Percentiles rank a stretch among this genome's conserved stretches.
Evolutionary conservation across 1,140 invertebrate genomes (phyloP).

Genomic region (Pogonomyrmex barbatus): DNA sequence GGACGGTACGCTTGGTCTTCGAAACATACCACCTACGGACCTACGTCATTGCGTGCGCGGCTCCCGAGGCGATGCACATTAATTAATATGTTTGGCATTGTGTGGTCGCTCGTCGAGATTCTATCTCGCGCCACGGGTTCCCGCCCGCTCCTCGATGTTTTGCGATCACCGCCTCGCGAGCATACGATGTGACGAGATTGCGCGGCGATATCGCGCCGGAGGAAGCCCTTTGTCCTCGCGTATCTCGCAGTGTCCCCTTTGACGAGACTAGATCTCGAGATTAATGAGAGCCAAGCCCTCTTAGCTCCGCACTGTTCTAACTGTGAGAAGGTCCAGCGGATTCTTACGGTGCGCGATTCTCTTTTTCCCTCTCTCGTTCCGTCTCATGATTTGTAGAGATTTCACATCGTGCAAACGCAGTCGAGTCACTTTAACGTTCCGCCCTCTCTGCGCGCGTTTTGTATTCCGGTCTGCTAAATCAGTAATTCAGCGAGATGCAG

Average conservation of each 20-base stretch:
- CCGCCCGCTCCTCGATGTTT: slow-evolving; percentile 66
- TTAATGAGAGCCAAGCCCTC: slow-evolving; percentile 54
- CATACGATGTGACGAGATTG: slow-evolving; percentile 72
- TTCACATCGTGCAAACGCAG: slow-evolving; percentile 24
- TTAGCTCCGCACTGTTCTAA: slow-evolving; percentile 31
- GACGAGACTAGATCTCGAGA: slow-evolving; percentile 47
- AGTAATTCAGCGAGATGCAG: not conserved
- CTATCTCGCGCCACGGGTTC: slow-evolving; percentile 71
- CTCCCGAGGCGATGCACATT: slow-evolving; percentile 68
- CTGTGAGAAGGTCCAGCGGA: slow-evolving; percentile 10
- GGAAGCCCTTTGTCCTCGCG: slow-evolving; percentile 59
- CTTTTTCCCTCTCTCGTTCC: not conserved
- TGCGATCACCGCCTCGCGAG: slow-evolving; percentile 66
- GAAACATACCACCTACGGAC: slow-evolving; percentile 32
- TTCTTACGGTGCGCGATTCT: not conserved
- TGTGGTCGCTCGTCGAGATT: slow-evolving; percentile 71
- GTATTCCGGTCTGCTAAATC: slow-evolving; percentile 44
- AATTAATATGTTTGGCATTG: slow-evolving; percentile 79
- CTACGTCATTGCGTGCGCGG: slow-evolving; percentile 30
- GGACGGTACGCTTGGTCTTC: not conserved
- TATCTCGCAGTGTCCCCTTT: slow-evolving; percentile 45
- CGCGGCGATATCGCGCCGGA: slow-evolving; percentile 62
- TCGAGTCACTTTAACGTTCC: slow-evolving; percentile 44
- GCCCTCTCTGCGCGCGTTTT: slow-evolving; percentile 22
- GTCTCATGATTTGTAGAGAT: slow-evolving; percentile 26